Evolutionary conservation across 2,888 invertebrate species (phyloP).

Genomic region (Keiferia lycopersicella): DNA sequence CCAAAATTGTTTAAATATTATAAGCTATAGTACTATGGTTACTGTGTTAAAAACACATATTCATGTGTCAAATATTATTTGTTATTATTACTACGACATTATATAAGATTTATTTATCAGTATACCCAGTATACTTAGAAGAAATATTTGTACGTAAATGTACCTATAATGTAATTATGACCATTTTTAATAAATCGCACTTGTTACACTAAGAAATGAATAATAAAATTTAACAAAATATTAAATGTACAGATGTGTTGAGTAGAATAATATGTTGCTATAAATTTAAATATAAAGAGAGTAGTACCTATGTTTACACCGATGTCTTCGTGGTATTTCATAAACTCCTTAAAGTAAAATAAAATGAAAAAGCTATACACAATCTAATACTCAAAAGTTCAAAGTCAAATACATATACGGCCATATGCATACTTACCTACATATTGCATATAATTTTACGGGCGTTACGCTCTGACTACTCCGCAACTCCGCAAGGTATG

Average conservation of each 20-base stretch:
- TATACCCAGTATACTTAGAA: slow-evolving; percentile 31
- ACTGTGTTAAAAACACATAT: slow-evolving; percentile 35
- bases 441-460: too few relatives aligned
- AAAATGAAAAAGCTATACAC: too few relatives aligned
- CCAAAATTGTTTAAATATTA: slow-evolving; percentile 41
- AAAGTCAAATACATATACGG: too few relatives aligned
- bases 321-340: too few relatives aligned
- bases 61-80: slow-evolving; percentile 49
- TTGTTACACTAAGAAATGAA: slow-evolving; percentile 43
- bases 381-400: too few relatives aligned
- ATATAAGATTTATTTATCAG: slow-evolving; percentile 28
- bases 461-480: too few relatives aligned
- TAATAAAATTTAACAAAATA: slow-evolving; percentile 39
- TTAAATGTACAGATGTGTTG: slow-evolving; percentile 48
- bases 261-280: slow-evolving; percentile 34
- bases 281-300: slow-evolving; percentile 4
- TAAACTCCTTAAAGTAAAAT: too few relatives aligned
- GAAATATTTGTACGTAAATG: slow-evolving; percentile 49
- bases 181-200: slow-evolving; percentile 48
- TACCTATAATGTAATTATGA: slow-evolving; percentile 40
- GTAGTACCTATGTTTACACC: too few relatives aligned
- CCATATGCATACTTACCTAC: too few relatives aligned
- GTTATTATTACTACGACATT: neutral
- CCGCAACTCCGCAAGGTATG: too few relatives aligned
- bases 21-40: slow-evolving; percentile 50